Evolutionary conservation across 1,140 invertebrate genomes (phyloP).

Genomic region (Achatina immaculata): DNA sequence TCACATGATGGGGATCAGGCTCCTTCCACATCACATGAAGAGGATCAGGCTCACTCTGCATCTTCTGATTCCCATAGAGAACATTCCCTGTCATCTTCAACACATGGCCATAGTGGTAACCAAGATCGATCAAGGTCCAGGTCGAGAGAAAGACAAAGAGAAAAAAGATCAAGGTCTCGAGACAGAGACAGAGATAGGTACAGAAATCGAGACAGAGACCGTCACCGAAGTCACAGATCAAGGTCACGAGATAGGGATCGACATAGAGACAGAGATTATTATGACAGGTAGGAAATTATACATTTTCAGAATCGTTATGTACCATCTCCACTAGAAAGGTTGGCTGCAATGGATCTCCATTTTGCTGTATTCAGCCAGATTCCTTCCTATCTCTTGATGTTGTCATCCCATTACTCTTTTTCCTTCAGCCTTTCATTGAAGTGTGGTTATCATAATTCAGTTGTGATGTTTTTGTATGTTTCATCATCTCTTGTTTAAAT

Average conservation of each 20-base stretch:
- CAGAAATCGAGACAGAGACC: constrained; percentile 11
- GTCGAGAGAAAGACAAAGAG: background rate
- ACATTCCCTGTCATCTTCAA: background rate
- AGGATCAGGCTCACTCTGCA: background rate
- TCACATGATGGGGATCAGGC: background rate
- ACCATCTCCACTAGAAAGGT: background rate
- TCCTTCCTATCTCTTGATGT: background rate
- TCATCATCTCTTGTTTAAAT: no score
- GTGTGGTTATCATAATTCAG: background rate
- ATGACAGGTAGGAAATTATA: background rate
- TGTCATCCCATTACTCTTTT: background rate
- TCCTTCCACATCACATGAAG: background rate
- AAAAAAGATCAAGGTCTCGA: constrained; percentile 11
- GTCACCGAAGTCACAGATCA: background rate
- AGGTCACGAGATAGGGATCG: background rate
- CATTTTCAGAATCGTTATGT: background rate
- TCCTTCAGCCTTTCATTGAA: background rate
- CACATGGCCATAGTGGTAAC: background rate
- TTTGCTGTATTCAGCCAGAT: background rate
- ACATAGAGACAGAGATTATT: constrained; percentile 17
- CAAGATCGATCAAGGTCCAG: constrained; percentile 21
- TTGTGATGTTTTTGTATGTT: background rate
- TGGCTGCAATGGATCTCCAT: background rate
- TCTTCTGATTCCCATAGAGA: background rate
- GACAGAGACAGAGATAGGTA: constrained; percentile 15